Base-by-base conservation (phyloP, 1,140 invertebrate genomes). In the Cherax destructor region DNA sequence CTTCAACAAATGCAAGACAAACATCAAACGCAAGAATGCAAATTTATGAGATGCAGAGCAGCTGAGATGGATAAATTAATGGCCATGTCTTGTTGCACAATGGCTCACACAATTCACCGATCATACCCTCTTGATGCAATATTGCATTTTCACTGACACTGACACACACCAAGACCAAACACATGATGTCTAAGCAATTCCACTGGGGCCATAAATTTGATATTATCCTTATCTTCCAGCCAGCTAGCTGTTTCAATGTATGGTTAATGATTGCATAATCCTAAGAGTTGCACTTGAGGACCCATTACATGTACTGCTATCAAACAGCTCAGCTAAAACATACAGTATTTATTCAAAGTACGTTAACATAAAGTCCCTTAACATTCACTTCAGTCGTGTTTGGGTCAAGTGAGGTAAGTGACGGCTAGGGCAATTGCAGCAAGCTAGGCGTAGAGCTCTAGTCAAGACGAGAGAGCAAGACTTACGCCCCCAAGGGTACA, bases 21-120 rank as follows among this genome's bases (percentile, higher is more conserved):
- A 88, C 79, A 88, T 88, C 78, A 88, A 88, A 88, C 24, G 77
- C 80, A 88, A 80, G 30, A 80, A 79, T 81, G 77, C 77, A 80
- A 81, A 24, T 81, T 69, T 24, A 88, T 74, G 72, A 83, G 79
- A 81, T 72, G 80, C 74, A 88, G 47, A 88, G 79, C 87, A 88
- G 61, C 50, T 74, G 18, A 74, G 78, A 88, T 49, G 59, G 59
- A 74, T 24, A 69, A 72, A 72, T 61, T 41, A 30, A 85, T 85
- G 7, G 65, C 50, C 59, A 80, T 74, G 30, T 76, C 24, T 69
- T 69, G 24, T 61, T 24, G 21, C 6, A 61, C 81, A 83, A 41
- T 47, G 49, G 13, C 24, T 49, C 16, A 13, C 41, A 1, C 7
- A 6, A 74, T n/a, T 18, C 61, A 74, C 4, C 24, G n/a, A 74